Conservation (phyloP, 2,797 vertebrate genomes). For the Craterocephalus amniculus region DNA sequence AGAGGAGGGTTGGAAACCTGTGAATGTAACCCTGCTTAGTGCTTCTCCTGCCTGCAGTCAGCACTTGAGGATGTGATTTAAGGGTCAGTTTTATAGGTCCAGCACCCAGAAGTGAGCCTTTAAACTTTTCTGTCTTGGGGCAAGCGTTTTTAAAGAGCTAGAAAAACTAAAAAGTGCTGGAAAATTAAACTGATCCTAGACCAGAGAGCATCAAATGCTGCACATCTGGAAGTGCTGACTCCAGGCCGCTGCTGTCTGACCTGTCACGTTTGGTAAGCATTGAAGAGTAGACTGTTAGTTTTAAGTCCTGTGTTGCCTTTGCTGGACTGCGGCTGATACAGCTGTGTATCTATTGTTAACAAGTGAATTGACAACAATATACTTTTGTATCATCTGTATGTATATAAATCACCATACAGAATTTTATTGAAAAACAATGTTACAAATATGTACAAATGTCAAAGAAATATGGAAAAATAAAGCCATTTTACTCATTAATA, state of each 20-base stretch:
- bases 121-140: conserved; percentile 20
- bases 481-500: conserved; percentile 76
- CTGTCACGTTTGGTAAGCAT: conserved; percentile 32
- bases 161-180: conserved; percentile 4
- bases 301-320: conserved; percentile 82
- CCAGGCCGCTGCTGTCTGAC: conserved; percentile 35
- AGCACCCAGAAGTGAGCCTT: neutral
- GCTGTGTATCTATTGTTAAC: conserved; percentile 80
- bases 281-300: conserved; percentile 47
- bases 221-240: conserved; percentile 44
- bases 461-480: conserved; percentile 66
- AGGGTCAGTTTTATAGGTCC: conserved; percentile 37
- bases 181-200: conserved; percentile 37
- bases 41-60: conserved; percentile 65
- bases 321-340: conserved; percentile 87
- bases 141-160: conserved; percentile 47
- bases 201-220: conserved; percentile 18
- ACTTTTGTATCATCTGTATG: conserved; percentile 75
- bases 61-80: conserved; percentile 44
- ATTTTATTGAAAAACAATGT: conserved; percentile 87
- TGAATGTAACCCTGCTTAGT: conserved; percentile 83
- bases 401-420: conserved; percentile 76
- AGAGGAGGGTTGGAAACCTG: conserved; percentile 67
- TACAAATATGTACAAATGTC: conserved; percentile 90
- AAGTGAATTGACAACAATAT: conserved; percentile 48